Conservation (phyloP, 2,113 vertebrate genomes). For the Onychostoma macrolepis region DNA sequence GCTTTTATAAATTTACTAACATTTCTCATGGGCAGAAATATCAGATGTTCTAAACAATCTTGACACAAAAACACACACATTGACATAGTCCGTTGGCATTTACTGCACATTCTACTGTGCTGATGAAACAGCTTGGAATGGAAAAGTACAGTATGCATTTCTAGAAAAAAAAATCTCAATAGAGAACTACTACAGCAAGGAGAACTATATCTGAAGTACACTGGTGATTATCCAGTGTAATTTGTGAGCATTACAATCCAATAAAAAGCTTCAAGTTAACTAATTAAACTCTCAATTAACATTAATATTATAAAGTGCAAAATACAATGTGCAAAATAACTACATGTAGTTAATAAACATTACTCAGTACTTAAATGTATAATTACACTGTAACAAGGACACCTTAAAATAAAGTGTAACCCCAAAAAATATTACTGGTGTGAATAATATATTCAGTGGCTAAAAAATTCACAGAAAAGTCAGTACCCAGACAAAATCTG, state of each 20-base stretch:
- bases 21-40: conserved; percentile 58
- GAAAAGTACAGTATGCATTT: conserved; percentile 21
- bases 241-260: not conserved
- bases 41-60: conserved; percentile 41
- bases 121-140: conserved; percentile 48
- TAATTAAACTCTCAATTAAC: not conserved
- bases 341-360: too few species aligned
- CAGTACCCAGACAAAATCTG: not conserved
- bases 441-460: not conserved
- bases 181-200: not conserved
- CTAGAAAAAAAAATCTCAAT: not conserved
- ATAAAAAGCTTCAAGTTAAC: not conserved
- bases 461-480: not conserved
- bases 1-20: conserved; percentile 63
- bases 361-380: too few species aligned
- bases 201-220: conserved; percentile 4
- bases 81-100: conserved; percentile 47
- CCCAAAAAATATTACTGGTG: not conserved
- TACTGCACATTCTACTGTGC: conserved; percentile 46
- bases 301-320: not conserved
- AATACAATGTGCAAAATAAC: too few species aligned
- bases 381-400: too few species aligned
- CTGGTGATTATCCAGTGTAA: not conserved
- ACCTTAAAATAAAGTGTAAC: not conserved
- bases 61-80: conserved; percentile 33